Conservation (phyloP, 2,113 vertebrate species). For the Caloenas nicobarica region DNA sequence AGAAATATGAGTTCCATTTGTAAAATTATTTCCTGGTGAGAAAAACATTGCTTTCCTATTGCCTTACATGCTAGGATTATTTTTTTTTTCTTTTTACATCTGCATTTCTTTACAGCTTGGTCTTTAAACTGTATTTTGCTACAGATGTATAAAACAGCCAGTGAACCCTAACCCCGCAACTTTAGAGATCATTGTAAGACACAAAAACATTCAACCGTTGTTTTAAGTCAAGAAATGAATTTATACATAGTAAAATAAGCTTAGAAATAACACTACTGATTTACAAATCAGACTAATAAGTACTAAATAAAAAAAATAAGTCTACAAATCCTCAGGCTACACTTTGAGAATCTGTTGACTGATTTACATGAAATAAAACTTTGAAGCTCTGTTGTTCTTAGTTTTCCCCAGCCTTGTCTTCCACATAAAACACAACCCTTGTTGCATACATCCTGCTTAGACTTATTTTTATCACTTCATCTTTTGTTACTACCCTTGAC, state of each 20-base stretch:
- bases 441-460: neutral
- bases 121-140: neutral
- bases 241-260: neutral
- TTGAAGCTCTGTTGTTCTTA: neutral
- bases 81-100: neutral
- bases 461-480: neutral
- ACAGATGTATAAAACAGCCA: neutral
- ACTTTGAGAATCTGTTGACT: neutral
- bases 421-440: neutral
- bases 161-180: neutral
- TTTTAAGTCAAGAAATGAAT: neutral
- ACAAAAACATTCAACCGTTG: neutral
- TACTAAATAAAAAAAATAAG: neutral
- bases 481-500: neutral
- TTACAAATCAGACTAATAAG: neutral
- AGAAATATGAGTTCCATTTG: slow-evolving; percentile 46
- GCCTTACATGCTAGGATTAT: neutral
- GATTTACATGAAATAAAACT: neutral
- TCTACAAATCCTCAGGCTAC: neutral
- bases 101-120: neutral
- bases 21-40: slow-evolving; percentile 43
- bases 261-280: neutral
- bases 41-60: slow-evolving; percentile 13
- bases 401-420: neutral
- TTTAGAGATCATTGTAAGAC: neutral